phyloP scores from a whole-genome alignment of 1,140 invertebrate species.

The Tetramorium alpestre region DNA sequence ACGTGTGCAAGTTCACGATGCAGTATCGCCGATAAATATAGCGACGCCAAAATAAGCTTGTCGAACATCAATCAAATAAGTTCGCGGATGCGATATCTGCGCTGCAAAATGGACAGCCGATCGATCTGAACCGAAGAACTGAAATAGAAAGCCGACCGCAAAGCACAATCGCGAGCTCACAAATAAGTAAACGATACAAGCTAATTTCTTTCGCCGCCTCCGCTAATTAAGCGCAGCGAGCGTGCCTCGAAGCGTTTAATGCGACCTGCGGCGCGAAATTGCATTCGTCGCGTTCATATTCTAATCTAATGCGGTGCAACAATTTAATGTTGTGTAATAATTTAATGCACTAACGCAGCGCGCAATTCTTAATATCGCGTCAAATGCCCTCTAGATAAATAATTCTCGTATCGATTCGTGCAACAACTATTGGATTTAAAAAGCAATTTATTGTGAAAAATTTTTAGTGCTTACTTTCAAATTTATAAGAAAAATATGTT shows the following conservation, averaged over 20 bases:
- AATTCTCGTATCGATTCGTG: conserved; percentile 10
- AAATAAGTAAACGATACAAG: conserved; percentile 15
- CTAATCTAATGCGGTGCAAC: conserved; percentile 52
- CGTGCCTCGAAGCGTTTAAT: conserved; percentile 36
- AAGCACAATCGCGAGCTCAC: neutral
- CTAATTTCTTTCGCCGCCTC: conserved; percentile 47
- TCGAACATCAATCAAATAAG: conserved; percentile 56
- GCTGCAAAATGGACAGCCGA: conserved; percentile 34
- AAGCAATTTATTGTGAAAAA: conserved; percentile 4
- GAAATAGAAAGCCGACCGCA: conserved; percentile 28
- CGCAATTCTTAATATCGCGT: conserved; percentile 39
- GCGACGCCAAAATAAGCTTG: conserved; percentile 42
- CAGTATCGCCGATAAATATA: conserved; percentile 42
- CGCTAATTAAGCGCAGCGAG: conserved; percentile 44
- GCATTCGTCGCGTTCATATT: conserved; percentile 45
- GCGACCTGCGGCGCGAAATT: conserved; percentile 45
- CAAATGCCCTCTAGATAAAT: conserved; percentile 43
- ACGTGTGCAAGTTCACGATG: conserved; percentile 41
- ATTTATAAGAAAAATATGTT: neutral
- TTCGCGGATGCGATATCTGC: conserved; percentile 28
- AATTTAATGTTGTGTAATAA: conserved; percentile 60
- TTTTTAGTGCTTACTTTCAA: neutral
- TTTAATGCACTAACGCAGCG: conserved; percentile 38
- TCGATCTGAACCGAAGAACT: conserved; percentile 17
- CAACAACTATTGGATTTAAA: neutral